Evolutionary conservation across 2,888 invertebrate genomes (phyloP).

Genomic region (Acleris sparsana): DNA sequence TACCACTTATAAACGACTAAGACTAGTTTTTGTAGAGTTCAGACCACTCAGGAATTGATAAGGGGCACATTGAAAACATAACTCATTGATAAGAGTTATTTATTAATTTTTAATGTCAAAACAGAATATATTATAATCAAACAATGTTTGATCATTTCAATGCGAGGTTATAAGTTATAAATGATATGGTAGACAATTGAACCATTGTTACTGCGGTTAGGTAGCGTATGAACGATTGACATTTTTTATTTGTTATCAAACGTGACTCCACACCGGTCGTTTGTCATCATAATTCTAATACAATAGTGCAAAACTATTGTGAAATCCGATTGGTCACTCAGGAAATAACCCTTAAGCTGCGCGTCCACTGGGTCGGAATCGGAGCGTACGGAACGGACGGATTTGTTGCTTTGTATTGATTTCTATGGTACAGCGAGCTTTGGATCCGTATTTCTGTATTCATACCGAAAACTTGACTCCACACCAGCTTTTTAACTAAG

Average conservation of each 20-base stretch:
- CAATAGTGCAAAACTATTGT: neutral
- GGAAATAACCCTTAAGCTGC: too few species aligned
- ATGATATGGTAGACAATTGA: slow-evolving; percentile 18
- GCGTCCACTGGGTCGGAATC: too few species aligned
- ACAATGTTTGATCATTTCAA: slow-evolving; percentile 23
- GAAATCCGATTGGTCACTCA: too few species aligned
- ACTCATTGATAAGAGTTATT: slow-evolving; percentile 30
- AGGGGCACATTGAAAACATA: slow-evolving; percentile 13
- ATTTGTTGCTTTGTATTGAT: too few species aligned
- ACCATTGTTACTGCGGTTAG: slow-evolving; percentile 24
- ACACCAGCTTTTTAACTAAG: too few species aligned
- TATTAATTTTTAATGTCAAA: slow-evolving; percentile 32
- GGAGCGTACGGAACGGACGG: too few species aligned
- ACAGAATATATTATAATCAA: slow-evolving; percentile 21
- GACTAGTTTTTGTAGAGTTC: slow-evolving; percentile 4
- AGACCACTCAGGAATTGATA: slow-evolving; percentile 27
- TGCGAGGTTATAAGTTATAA: slow-evolving; percentile 11
- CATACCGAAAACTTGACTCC: too few species aligned
- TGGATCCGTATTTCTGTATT: too few species aligned
- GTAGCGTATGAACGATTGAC: slow-evolving; percentile 10
- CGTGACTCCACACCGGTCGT: slow-evolving; percentile 8
- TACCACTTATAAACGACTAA: slow-evolving; percentile 4
- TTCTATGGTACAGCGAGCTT: too few species aligned
- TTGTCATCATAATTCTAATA: slow-evolving; percentile 20
- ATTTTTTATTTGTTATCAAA: slow-evolving; percentile 11